Evolutionary conservation across 2,888 invertebrate genomes (phyloP), one percentile per base, ranked within the genome.

Genomic region (Hipparchia semele): DNA sequence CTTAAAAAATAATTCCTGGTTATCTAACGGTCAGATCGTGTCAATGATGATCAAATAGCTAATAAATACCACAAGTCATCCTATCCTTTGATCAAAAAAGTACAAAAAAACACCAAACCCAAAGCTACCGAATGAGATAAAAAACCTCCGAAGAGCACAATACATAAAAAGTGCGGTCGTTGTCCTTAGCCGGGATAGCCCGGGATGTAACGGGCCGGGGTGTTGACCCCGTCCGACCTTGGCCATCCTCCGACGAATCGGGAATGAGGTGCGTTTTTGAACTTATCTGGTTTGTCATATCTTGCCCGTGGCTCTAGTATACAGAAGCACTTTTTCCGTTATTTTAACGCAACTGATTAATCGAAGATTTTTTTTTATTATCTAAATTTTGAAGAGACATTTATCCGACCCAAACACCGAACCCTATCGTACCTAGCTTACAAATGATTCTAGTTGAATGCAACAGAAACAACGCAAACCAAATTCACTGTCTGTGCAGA

Each of bases 171-270:
- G 56, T 70, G 75, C 77, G 82, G 81, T 82, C 80, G 78, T 73
- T 76, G 81, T 77, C 80, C 80, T 75, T 79, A 80, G 80, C 79
- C 79, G 84, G 84, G 83, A 83, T 84, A 81, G 83, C 84, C 83
- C 83, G 79, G 83, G 84, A 81, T 73, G 73, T 82, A 82, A 81
- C 79, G 82, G 80, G 79, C 79, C 72, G 80, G 83, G 84, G 78
- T 81, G 80, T 74, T 78, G 83, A 76, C 80, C 80, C 77, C 75
- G 79, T 75, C 77, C 76, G 83, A 79, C 84, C 84, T 84, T 85
- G 83, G 74, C 78, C 79, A 75, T 69, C 74, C 76, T 71, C 73
- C 70, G 70, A 60, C 51, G 62, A 67, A 73, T 68, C 23, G 65
- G 70, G 67, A 70, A 73, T 70, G 65, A 73, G 73, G 69, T 66